A percentile compares a stretch with the other conserved stretches of the same genome.
Evolutionary conservation across 2,797 vertebrate genomes (phyloP).

Genomic region (Cygnus olor): DNA sequence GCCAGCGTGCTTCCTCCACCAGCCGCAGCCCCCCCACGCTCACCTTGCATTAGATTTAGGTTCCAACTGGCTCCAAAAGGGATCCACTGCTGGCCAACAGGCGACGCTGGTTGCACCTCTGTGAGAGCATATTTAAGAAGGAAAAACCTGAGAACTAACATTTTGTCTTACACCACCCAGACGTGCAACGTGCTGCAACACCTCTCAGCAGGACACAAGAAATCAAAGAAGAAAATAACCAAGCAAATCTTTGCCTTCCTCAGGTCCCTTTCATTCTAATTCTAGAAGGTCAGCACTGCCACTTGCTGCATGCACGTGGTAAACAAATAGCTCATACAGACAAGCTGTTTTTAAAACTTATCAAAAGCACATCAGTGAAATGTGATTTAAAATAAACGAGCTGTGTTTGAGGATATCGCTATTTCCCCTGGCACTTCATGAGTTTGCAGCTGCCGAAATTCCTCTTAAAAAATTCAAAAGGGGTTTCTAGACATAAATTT

Average conservation of each 20-base stretch:
- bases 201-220: background rate
- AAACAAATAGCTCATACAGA: constrained; percentile 28
- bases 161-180: background rate
- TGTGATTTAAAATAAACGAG: background rate
- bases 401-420: background rate
- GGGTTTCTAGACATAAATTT: background rate
- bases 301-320: background rate
- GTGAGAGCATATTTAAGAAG: no score
- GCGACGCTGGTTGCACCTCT: no score
- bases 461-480: background rate
- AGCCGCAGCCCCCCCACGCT: no score
- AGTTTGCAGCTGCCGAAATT: constrained; percentile 32
- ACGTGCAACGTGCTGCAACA: fast-evolving
- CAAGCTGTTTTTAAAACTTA: constrained; percentile 26
- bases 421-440: background rate
- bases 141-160: background rate
- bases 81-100: no score
- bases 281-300: background rate
- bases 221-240: background rate
- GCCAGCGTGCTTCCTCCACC: no score
- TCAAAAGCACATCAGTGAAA: constrained; percentile 21
- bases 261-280: background rate
- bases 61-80: no score
- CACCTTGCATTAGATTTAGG: no score
- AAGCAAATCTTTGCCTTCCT: background rate